phyloP scores from a whole-genome alignment of 2,888 invertebrate genomes.

The Bibio marci region DNA sequence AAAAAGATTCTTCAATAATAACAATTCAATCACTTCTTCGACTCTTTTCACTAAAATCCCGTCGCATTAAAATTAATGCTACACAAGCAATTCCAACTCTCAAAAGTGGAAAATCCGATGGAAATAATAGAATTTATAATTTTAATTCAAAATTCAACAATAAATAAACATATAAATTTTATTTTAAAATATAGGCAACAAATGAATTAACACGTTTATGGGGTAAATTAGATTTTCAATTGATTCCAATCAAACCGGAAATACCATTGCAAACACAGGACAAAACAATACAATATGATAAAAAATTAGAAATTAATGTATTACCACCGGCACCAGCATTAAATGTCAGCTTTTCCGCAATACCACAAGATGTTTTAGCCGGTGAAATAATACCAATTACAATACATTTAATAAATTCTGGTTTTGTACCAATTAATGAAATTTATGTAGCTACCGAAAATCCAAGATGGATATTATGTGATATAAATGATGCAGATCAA shows the following conservation, averaged over 20 bases:
- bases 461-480: conserved; percentile 24
- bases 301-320: conserved; percentile 55
- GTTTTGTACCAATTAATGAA: conserved; percentile 39
- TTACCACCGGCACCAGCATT: conserved; percentile 67
- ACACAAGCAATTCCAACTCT: too few relatives aligned
- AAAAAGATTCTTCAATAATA: too few relatives aligned
- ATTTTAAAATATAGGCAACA: conserved; percentile 12
- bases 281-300: conserved; percentile 30
- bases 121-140: background rate
- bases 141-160: background rate
- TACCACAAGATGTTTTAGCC: conserved; percentile 46
- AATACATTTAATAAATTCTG: conserved; percentile 44
- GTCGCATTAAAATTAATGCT: too few relatives aligned
- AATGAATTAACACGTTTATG: conserved; percentile 21
- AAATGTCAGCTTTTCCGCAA: conserved; percentile 48
- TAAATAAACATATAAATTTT: background rate
- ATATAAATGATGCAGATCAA: conserved; percentile 16
- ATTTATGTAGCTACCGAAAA: conserved; percentile 36
- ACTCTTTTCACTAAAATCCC: too few relatives aligned
- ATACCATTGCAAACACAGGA: conserved; percentile 13
- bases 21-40: too few relatives aligned
- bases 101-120: too few relatives aligned
- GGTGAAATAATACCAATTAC: conserved; percentile 51
- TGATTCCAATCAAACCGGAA: conserved; percentile 19
- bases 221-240: conserved; percentile 24